Base-by-base conservation (phyloP, 2,113 vertebrate species). In the Donacobius atricapilla region DNA sequence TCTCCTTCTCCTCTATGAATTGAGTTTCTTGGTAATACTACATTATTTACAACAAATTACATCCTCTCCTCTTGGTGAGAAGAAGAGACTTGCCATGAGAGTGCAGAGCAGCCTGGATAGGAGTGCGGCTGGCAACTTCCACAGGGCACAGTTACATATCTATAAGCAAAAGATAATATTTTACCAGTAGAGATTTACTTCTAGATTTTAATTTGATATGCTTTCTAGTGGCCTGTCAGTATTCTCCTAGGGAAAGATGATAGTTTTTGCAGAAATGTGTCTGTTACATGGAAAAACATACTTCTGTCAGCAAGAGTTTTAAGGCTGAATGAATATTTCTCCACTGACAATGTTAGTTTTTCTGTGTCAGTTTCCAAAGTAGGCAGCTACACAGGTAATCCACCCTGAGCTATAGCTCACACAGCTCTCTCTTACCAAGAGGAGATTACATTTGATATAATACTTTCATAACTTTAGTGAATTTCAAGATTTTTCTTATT, bases 231-330 rank as follows among this genome's bases (percentile, higher is more conserved):
- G 64, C 35, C 56, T 77, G 44, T 60, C 44, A 18, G 81, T 65
- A 70, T 91, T 93, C 84, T 89, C 90, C 87, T 48, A 42, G 25
- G 19, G 69, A 78, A 94, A 93, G 51, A 17, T 82, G 42, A 93
- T 85, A 66, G 60, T 22, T 94, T 97, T 95, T 91, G 44, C 92
- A 97, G 92, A 91, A 93, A 58, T 44, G 1, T 65, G 61, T 87
- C 51, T 72, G n/a, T 91, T 93, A 64, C 30, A 84, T 82, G 65
- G 40, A 82, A 85, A 89, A 96, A 51, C 13, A 82, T 33, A 40
- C 13, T 78, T 68, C 31, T 76, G 70, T 65, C 78, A 64, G 57
- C 6, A 7, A 58, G 51, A 85, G 25, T 76, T 96, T 91, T 83
- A 85, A 85, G 85, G 48, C n/a, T 8, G 18, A 82, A 72, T 25